phyloP scores from a whole-genome alignment of 2,888 invertebrate species.

The Phortica magna region DNA sequence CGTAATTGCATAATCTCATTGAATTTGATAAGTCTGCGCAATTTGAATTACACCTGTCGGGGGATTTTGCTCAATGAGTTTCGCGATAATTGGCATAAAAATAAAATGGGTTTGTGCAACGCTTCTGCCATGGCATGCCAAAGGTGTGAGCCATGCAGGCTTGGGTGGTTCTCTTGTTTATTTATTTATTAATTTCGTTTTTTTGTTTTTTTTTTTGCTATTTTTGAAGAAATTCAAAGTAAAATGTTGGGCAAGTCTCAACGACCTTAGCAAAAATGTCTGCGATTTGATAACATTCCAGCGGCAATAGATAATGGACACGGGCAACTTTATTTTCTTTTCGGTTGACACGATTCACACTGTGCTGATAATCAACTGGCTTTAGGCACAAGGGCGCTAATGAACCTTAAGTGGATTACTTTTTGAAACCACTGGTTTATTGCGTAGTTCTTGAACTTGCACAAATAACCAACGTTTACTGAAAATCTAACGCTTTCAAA shows the following conservation, averaged over 20 bases:
- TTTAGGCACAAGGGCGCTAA: neutral
- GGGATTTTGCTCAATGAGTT: neutral
- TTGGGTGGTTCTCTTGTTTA: neutral
- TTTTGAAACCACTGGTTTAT: no score
- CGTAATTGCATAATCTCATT: neutral
- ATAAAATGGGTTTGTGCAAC: conserved; percentile 2
- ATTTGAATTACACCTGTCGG: neutral
- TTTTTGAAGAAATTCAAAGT: neutral
- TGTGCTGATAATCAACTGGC: neutral
- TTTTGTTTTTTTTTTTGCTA: neutral
- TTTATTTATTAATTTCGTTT: neutral
- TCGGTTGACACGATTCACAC: no score
- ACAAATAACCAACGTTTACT: no score
- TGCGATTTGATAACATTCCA: conserved; percentile 18
- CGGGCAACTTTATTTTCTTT: neutral
- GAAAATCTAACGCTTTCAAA: no score
- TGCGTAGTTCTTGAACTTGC: no score
- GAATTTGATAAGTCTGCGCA: neutral
- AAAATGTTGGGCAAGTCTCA: conserved; percentile 9
- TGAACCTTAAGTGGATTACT: no score
- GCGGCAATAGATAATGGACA: neutral
- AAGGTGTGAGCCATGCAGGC: neutral
- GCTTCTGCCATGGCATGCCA: conserved; percentile 4
- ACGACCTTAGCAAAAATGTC: conserved; percentile 25
- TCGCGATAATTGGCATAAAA: neutral